Percentiles rank a stretch among this genome's conserved stretches.
These are phyloP conservation scores for Chunga burmeisteri DNA, from an alignment of 2,113 vertebrate genomes.

Conservation along the genomic window DNA sequence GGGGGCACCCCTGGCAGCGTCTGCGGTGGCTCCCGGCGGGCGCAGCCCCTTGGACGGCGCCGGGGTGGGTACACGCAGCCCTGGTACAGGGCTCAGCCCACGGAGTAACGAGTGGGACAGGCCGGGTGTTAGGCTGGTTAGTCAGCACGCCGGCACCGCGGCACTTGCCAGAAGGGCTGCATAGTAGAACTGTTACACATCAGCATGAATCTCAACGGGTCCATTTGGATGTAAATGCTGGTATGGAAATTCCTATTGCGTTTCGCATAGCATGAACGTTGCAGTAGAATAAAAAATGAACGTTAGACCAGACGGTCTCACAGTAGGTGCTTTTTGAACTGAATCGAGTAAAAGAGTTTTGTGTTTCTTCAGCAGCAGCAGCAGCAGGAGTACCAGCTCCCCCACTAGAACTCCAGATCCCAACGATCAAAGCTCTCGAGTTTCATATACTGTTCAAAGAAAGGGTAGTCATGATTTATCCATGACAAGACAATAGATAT, in stretches of 20 bases:
- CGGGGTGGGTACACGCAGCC: not conserved
- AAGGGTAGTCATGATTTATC: not conserved
- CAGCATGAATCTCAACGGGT: slow-evolving; percentile 8
- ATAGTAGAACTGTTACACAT: not conserved
- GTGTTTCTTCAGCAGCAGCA: slow-evolving; percentile 42
- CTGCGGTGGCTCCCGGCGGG: not conserved
- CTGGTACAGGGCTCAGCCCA: not conserved
- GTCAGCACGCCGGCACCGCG: not conserved
- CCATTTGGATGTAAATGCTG: slow-evolving; percentile 44
- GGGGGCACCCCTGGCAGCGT: not conserved
- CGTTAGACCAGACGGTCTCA: slow-evolving; percentile 40
- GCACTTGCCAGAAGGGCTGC: slow-evolving; percentile 11
- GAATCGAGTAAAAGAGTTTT: slow-evolving; percentile 13
- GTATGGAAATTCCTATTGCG: slow-evolving; percentile 47
- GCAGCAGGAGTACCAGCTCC: slow-evolving; percentile 33
- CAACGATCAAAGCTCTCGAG: slow-evolving; percentile 40
- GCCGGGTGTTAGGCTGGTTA: not conserved
- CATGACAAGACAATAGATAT: not conserved
- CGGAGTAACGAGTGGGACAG: not conserved
- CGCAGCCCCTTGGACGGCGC: not conserved
- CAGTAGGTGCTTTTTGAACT: slow-evolving; percentile 53
- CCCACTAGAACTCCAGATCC: slow-evolving; percentile 31
- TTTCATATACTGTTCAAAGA: slow-evolving; percentile 25
- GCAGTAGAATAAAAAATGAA: slow-evolving; percentile 43
- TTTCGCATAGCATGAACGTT: slow-evolving; percentile 30